These are phyloP conservation scores for Galerucella pusilla DNA, from an alignment of 2,888 invertebrate species.

Conservation along the genomic window DNA sequence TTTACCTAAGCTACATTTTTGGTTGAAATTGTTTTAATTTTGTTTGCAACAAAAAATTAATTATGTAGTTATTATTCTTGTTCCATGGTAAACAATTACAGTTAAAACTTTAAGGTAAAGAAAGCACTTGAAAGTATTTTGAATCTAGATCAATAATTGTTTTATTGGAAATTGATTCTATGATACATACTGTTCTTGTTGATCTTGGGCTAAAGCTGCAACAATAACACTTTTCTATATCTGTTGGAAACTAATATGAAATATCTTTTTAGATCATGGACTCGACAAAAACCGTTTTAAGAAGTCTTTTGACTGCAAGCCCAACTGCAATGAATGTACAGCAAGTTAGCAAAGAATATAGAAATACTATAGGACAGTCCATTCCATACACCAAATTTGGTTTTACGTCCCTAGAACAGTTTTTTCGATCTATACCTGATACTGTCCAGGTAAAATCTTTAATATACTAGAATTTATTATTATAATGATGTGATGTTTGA, in stretches of 20 bases:
- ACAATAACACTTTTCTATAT: too few relatives aligned
- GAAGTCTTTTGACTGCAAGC: constrained; percentile 53
- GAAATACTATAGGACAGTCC: constrained; percentile 49
- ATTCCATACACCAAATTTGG: constrained; percentile 54
- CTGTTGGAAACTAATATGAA: background rate
- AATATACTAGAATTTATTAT: background rate
- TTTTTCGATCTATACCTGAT: constrained; percentile 53
- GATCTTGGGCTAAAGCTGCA: too few relatives aligned
- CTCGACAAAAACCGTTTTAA: constrained; percentile 47
- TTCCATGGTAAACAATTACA: too few relatives aligned
- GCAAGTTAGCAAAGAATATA: constrained; percentile 52
- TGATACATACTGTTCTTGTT: too few relatives aligned
- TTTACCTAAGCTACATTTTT: too few relatives aligned
- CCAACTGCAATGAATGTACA: constrained; percentile 48
- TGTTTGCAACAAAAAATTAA: too few relatives aligned
- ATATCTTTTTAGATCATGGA: constrained; percentile 30
- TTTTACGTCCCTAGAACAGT: constrained; percentile 50
- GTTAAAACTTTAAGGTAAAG: too few relatives aligned
- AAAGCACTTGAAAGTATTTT: too few relatives aligned
- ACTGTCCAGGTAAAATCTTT: constrained; percentile 45
- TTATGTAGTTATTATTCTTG: too few relatives aligned
- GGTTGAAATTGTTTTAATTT: too few relatives aligned
- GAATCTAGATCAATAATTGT: too few relatives aligned
- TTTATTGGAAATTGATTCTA: too few relatives aligned
- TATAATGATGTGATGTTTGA: background rate